Conservation (phyloP, 2,113 vertebrate species). For the Charina bottae region DNA sequence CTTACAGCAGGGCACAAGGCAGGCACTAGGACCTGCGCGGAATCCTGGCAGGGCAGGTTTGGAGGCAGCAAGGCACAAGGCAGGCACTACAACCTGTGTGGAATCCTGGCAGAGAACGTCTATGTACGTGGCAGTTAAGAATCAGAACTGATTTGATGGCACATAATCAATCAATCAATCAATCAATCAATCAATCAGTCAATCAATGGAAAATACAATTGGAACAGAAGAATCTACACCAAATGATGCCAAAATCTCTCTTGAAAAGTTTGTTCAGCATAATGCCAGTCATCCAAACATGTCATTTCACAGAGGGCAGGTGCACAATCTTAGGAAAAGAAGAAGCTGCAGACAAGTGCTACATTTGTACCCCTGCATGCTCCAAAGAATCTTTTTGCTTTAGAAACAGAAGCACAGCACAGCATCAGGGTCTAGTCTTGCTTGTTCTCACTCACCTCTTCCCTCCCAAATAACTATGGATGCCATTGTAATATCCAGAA, state of each 20-base stretch:
- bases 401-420: too few species aligned
- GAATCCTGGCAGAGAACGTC: too few species aligned
- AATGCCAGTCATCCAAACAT: background rate
- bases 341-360: too few species aligned
- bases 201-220: background rate
- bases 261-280: background rate
- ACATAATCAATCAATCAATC: background rate
- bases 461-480: background rate
- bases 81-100: too few species aligned
- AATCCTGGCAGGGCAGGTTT: too few species aligned
- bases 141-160: background rate
- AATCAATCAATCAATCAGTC: too few species aligned
- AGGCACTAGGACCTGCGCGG: too few species aligned
- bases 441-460: background rate
- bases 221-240: background rate
- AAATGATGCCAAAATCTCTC: background rate
- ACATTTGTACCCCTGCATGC: too few species aligned
- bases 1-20: too few species aligned
- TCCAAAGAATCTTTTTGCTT: too few species aligned
- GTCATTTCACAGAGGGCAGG: background rate
- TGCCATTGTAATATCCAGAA: background rate
- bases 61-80: too few species aligned
- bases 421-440: background rate
- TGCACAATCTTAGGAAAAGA: too few species aligned
- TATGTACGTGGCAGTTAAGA: background rate